Evolutionary conservation across 2,797 vertebrate genomes (phyloP), one percentile per base, ranked within the genome.

Genomic region (Diplodus sargus): DNA sequence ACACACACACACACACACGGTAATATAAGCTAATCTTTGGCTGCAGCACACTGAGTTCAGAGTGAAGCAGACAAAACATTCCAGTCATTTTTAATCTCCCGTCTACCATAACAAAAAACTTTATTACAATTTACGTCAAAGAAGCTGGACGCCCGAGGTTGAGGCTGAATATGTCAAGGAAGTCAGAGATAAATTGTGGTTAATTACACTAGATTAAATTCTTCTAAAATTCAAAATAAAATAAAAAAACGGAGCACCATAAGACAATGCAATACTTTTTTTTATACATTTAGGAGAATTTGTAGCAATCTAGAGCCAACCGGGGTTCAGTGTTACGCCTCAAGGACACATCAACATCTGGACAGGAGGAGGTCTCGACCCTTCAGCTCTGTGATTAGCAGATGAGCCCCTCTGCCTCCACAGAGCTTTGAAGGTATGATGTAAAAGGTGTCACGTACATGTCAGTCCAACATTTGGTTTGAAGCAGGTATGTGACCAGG

Each of bases 61-160:
- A 71, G 28, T 8, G 25, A 39, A 54, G 52, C 64, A 79, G 67
- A 81, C 58, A 54, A 74, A 80, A 79, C 79, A 87, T 83, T 87
- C 78, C 70, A 34, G 45, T 77, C 53, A 23, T 57, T 73, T 79
- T 78, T 58, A 79, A 76, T 76, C 74, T 54, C 42, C 20, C 1
- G 18, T 20, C 49, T 72, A 63, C n/a, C 4, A 13, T 28, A 77
- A 68, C 9, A 76, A 61, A 5, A 70, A 0, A 10, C n/a, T 25
- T 71, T 34, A 34, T 34, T 34, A 9, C 34, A 34, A 8, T 34
- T 34, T 34, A 7, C 3, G 15, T 73, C 23, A 28, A 74, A n/a
- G 14, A 10, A 34, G 34, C 8, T 1, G 9, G 7, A 34, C 8
- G 34, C 8, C 7, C 34, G 6, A 34, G 34, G 34, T 34, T 9